Evolutionary conservation across 1,140 invertebrate genomes (phyloP), one percentile per base, ranked within the genome.

Genomic region (Bombus consobrinus): DNA sequence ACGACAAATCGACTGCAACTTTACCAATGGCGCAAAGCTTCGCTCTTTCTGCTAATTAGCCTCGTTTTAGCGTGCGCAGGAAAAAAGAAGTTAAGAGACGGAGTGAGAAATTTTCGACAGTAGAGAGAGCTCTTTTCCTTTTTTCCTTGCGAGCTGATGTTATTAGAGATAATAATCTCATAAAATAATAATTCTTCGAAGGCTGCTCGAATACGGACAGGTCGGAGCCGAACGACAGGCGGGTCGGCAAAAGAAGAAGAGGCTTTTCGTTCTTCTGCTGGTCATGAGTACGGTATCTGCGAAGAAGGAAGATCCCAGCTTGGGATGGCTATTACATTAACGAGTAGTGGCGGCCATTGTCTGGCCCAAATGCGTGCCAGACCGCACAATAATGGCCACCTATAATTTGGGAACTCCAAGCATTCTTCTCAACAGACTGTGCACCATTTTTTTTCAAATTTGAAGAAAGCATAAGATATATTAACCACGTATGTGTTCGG

Each of bases 141-240:
- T 80, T 75, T 76, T 69, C 69, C 47, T 76, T 1, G 34, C 37
- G 71, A 73, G 83, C 81, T 84, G 92, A 92, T 94, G 94, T 94
- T 94, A 94, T 94, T 94, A 94, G 88, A 94, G 94, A 94, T 94
- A 94, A 94, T 94, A 94, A 94, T 94, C 94, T 93, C 92, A 93
- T 94, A 92, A 94, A 94, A 94, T 94, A 94, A 94, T 94, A 91
- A 92, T 93, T 93, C 91, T 71, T 87, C 81, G 75, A 88, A 83
- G 87, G 91, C 88, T 88, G 76, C 59, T 81, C 81, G 82, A 81
- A 87, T 68, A 81, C 72, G 76, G 86, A 80, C 90, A 90, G 90
- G 90, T 90, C 87, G 83, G 78, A 77, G 87, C 79, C 81, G 83
- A 83, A 76, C 82, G 87, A 87, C 84, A 75, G 87, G 71, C 88